Evolutionary conservation across 2,888 invertebrate genomes (phyloP).

Genomic region (Drosophila demipolita): DNA sequence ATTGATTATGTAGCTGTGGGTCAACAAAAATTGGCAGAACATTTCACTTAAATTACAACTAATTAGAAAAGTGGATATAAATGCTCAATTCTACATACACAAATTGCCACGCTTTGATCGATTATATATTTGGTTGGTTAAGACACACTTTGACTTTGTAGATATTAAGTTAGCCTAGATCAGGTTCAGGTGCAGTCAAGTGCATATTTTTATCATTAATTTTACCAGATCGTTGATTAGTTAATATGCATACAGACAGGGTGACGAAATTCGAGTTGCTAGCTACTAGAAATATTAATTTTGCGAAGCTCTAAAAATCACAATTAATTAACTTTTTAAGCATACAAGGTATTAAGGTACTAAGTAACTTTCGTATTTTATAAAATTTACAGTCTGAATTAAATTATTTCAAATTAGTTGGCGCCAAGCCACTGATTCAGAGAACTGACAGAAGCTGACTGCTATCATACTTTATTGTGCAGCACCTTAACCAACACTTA

Average conservation of each 20-base stretch:
- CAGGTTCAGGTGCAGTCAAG: background rate
- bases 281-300: background rate
- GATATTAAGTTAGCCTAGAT: background rate
- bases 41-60: slow-evolving; percentile 9
- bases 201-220: background rate
- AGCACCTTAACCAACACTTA: background rate
- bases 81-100: background rate
- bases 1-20: slow-evolving; percentile 28
- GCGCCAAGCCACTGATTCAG: background rate
- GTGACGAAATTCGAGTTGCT: background rate
- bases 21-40: slow-evolving; percentile 30
- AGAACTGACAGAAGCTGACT: slow-evolving; percentile 16
- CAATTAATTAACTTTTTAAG: background rate
- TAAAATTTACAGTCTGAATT: background rate
- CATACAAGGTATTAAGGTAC: background rate
- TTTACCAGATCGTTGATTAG: background rate
- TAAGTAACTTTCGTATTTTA: background rate
- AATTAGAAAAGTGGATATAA: slow-evolving; percentile 10
- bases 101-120: background rate
- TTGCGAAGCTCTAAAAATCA: background rate
- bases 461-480: slow-evolving; percentile 6
- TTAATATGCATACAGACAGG: background rate
- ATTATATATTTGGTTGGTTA: background rate
- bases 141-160: background rate
- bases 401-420: background rate